Evolutionary conservation across 2,888 invertebrate species (phyloP).

Genomic region (Lagria hirta): DNA sequence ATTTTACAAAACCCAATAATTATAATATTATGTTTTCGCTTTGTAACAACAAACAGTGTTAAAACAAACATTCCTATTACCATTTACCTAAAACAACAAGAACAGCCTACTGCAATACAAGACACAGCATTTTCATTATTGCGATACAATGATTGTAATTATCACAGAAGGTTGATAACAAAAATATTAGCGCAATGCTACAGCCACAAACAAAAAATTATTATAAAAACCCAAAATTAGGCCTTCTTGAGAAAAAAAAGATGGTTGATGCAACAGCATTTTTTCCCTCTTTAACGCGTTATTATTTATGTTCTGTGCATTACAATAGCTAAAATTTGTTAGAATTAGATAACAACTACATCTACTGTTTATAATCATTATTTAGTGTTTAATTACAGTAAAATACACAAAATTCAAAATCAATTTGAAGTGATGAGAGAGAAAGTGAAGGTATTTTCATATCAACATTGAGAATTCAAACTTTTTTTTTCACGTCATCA

Average conservation of each 20-base stretch:
- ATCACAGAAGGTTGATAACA: constrained; percentile 55
- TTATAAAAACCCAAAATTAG: constrained; percentile 24
- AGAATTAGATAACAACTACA: constrained; percentile 38
- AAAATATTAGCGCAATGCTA: constrained; percentile 36
- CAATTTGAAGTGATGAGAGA: no score
- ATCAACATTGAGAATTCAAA: constrained; percentile 24
- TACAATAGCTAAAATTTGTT: constrained; percentile 25
- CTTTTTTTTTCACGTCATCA: constrained; percentile 2
- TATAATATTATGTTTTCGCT: constrained; percentile 33
- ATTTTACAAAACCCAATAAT: constrained; percentile 42
- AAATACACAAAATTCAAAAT: no score
- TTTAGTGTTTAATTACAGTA: no score
- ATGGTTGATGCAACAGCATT: no score
- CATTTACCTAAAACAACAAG: constrained; percentile 44
- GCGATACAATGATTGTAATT: constrained; percentile 56
- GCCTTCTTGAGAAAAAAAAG: constrained; percentile 23
- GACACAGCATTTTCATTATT: constrained; percentile 56
- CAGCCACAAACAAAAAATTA: constrained; percentile 19
- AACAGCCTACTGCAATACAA: constrained; percentile 54
- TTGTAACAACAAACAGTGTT: constrained; percentile 39
- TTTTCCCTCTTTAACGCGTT: no score
- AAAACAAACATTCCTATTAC: constrained; percentile 30
- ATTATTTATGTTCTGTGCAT: constrained; percentile 17
- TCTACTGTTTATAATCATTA: constrained; percentile 19
- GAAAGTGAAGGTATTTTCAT: constrained; percentile 34